Base-by-base conservation (phyloP, 2,797 vertebrate genomes). In the Sebastes umbrosus region DNA sequence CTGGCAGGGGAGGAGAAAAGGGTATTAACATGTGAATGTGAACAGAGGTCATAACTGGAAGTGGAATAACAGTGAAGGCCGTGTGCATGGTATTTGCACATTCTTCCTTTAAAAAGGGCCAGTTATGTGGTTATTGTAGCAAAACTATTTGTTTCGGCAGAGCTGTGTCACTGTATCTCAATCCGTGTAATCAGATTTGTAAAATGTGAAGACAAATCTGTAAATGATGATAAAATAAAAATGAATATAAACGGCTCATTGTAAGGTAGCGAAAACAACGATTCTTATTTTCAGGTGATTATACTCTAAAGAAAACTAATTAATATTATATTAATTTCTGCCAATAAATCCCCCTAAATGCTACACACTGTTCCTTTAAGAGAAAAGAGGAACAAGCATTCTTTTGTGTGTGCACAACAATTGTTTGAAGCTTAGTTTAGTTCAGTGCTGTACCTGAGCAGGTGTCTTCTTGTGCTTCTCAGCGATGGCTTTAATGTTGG, bases 401-500 rank as follows among this genome's bases (percentile, higher is more conserved):
- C 5, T 43, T 14, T 43, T 43, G 39, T 43, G 39, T 39, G 39
- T 43, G 39, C 39, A 43, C 39, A 43, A 43, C 39, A 43, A 43
- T 6, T 43, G 5, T 43, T 6, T 6, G 39, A 43, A 43, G 39
- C 39, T 43, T 43, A 1, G 39, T 43, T 43, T 43, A 43, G 39
- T 43, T 43, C 39, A 43, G 13, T 43, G 39, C 39, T 43, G 0
- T 92, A 99, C 98, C 96, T 99, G 98, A 65, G 98, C 98, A 29
- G 96, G 0, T 0, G 96, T 97, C 93, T 98, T 99, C 3, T 96
- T 96, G 93, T 98, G 93, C 78, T 96, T 97, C 75, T 93, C 75
- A 36, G 97, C 97, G 16, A 99, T 97, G 27, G 92, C 95, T 74
- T 97, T 97, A 84, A 99, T 97, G 79, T 92, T 95, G 8, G 96